These are phyloP conservation scores for Cyclopterus lumpus DNA, from an alignment of 2,797 vertebrate genomes.

Conservation along the genomic window DNA sequence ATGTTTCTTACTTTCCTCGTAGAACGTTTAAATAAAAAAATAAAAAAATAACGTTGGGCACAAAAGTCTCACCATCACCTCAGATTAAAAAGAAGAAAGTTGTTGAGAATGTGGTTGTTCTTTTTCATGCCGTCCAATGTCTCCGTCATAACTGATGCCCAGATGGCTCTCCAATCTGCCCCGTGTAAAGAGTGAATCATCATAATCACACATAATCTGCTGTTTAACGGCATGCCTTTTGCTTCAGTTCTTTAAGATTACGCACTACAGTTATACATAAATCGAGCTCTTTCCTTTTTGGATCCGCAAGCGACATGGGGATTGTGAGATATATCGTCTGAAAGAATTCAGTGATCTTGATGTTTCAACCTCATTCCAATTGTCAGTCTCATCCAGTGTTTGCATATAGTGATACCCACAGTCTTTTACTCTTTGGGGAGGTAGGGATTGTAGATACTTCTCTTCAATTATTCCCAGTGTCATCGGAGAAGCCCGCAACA, in stretches of 20 bases:
- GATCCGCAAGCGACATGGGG: slow-evolving; percentile 13
- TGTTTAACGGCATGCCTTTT: slow-evolving; percentile 75
- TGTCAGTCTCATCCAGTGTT: slow-evolving; percentile 58
- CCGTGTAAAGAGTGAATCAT: slow-evolving; percentile 71
- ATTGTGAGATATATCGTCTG: slow-evolving; percentile 19
- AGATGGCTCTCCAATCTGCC: slow-evolving; percentile 80
- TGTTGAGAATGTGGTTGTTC: slow-evolving; percentile 61
- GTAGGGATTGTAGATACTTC: slow-evolving; percentile 74
- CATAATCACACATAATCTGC: slow-evolving; percentile 74
- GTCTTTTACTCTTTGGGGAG: slow-evolving; percentile 56
- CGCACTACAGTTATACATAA: slow-evolving; percentile 54
- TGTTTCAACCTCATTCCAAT: slow-evolving; percentile 32
- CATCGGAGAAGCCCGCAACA: slow-evolving; percentile 78
- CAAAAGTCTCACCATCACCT: slow-evolving; percentile 20
- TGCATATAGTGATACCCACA: slow-evolving; percentile 61
- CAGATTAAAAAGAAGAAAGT: slow-evolving; percentile 27
- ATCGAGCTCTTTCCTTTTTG: slow-evolving; percentile 28
- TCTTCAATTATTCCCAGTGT: slow-evolving; percentile 83
- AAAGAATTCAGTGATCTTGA: slow-evolving; percentile 19
- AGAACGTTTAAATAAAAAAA: neutral
- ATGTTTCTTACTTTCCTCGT: neutral
- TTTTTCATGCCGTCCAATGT: slow-evolving; percentile 69
- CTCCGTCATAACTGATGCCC: slow-evolving; percentile 65
- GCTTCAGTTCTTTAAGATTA: slow-evolving; percentile 56
- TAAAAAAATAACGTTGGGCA: neutral